Percentiles rank a stretch among this genome's conserved stretches.
These are phyloP conservation scores for Pristionchus maxplancki DNA, from an alignment of 2,888 invertebrate genomes.

Conservation along the genomic window DNA sequence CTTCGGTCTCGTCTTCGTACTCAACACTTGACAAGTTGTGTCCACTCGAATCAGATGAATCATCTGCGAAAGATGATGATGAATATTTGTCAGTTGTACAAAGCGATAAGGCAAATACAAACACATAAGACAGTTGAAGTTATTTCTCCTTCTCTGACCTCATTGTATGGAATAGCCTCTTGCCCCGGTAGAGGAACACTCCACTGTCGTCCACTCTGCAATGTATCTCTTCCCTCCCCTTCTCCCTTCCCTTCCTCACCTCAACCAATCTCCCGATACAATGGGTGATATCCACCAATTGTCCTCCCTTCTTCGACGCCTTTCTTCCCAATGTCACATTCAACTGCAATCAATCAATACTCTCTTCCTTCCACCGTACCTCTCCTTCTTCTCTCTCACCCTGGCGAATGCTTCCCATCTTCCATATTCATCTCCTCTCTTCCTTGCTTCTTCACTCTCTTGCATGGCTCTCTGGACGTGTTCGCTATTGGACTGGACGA, in stretches of 20 bases:
- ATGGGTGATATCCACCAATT: constrained; percentile 30
- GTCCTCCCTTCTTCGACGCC: constrained; percentile 24
- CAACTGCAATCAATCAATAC: constrained; percentile 31
- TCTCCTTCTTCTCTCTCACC: neutral
- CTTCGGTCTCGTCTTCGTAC: constrained; percentile 98
- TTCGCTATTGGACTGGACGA: constrained; percentile 85
- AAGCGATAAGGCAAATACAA: neutral
- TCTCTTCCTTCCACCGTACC: constrained; percentile 60
- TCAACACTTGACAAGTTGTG: constrained; percentile 89
- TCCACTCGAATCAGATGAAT: constrained; percentile 55
- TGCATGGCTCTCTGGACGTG: constrained; percentile 81
- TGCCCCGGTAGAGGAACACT: constrained; percentile 92
- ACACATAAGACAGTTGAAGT: too few species aligned
- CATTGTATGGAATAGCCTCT: constrained; percentile 56
- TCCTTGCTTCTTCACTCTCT: constrained; percentile 35
- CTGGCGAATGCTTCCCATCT: constrained; percentile 85
- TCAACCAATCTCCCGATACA: constrained; percentile 3
- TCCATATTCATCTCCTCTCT: constrained; percentile 84
- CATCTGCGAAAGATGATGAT: neutral
- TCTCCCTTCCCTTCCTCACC: constrained; percentile 4
- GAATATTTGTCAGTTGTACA: neutral
- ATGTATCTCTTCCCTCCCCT: neutral
- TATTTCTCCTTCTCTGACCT: neutral
- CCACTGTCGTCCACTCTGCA: constrained; percentile 19
- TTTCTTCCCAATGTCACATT: neutral